Conservation (phyloP, 2,113 vertebrate genomes). For the Elaphurus davidianus region DNA sequence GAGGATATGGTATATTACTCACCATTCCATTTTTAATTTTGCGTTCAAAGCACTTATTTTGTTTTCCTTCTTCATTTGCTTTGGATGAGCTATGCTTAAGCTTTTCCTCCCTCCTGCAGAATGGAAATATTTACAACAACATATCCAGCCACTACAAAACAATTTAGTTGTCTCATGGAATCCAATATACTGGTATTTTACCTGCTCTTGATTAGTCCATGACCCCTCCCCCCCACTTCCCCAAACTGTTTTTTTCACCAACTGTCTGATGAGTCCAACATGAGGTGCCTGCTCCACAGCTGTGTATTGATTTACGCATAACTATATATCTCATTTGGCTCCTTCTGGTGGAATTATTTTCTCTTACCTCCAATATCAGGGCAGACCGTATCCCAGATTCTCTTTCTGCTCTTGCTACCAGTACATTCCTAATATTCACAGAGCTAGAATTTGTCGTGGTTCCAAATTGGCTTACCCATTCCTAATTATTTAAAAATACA, state of each 20-base stretch:
- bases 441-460: slow-evolving; percentile 20
- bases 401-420: not conserved
- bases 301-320: slow-evolving; percentile 39
- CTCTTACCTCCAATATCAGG: not conserved
- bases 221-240: not conserved
- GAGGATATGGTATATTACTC: not conserved
- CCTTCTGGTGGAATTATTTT: not conserved
- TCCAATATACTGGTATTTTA: slow-evolving; percentile 47
- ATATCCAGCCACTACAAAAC: slow-evolving; percentile 18
- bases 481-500: slow-evolving; percentile 78
- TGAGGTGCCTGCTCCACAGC: slow-evolving; percentile 41
- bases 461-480: slow-evolving; percentile 65
- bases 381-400: not conserved
- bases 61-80: not conserved
- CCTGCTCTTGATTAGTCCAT: slow-evolving; percentile 48
- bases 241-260: not conserved
- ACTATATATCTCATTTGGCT: not conserved
- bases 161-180: slow-evolving; percentile 50
- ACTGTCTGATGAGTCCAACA: slow-evolving; percentile 15
- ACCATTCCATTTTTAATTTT: not conserved
- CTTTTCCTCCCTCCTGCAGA: not conserved
- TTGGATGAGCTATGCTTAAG: not conserved
- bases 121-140: slow-evolving; percentile 56
- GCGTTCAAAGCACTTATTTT: not conserved
- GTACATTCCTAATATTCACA: not conserved